Conservation (phyloP, 2,888 invertebrate species). For the Mamestra brassicae region DNA sequence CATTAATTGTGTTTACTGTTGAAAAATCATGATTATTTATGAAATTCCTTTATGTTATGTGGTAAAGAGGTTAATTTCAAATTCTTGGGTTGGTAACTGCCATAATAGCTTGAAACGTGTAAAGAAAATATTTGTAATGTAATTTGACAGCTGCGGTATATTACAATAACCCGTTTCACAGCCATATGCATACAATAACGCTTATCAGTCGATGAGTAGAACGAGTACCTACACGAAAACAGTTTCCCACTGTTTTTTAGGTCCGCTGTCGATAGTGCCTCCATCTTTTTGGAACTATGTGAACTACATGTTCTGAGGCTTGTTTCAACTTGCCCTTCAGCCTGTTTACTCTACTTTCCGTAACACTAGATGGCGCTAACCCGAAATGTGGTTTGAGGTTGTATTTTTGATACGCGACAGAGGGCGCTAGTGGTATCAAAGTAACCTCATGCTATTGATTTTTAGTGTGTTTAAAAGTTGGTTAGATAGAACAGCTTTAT, state of each 20-base stretch:
- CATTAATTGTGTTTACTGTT: slow-evolving; percentile 15
- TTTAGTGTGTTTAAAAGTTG: slow-evolving; percentile 30
- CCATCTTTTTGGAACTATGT: slow-evolving; percentile 53
- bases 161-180: slow-evolving; percentile 55
- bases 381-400: slow-evolving; percentile 10
- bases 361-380: slow-evolving; percentile 61
- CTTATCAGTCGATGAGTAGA: slow-evolving; percentile 51
- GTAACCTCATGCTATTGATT: slow-evolving; percentile 41
- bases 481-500: slow-evolving; percentile 14
- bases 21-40: slow-evolving; percentile 31
- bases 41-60: slow-evolving; percentile 4
- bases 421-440: slow-evolving; percentile 49
- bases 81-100: not conserved
- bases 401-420: slow-evolving; percentile 36
- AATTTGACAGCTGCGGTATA: slow-evolving; percentile 44
- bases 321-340: slow-evolving; percentile 43
- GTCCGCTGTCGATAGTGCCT: slow-evolving; percentile 31
- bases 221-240: slow-evolving; percentile 36
- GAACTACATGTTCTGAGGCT: slow-evolving; percentile 22
- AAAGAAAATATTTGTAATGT: slow-evolving; percentile 16
- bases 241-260: slow-evolving; percentile 24
- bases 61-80: not conserved
- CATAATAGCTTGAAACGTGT: not conserved
- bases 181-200: slow-evolving; percentile 48
- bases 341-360: slow-evolving; percentile 31